These are phyloP conservation scores for Phymorhynchus buccinoides DNA, from an alignment of 1,140 invertebrate genomes.

Conservation along the genomic window DNA sequence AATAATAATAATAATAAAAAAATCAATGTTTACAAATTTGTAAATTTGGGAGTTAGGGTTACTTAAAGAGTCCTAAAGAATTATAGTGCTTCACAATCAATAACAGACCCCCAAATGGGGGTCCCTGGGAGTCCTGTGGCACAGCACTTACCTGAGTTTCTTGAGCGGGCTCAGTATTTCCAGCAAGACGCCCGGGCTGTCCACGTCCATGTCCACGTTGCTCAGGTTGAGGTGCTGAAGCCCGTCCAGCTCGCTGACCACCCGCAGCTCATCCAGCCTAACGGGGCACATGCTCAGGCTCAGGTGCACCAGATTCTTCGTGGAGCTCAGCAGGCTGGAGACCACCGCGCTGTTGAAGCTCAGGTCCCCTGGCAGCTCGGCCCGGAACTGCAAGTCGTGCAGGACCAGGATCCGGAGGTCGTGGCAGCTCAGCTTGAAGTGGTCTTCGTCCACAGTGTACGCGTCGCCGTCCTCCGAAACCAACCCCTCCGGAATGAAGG, in stretches of 20 bases:
- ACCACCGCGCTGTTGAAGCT: constrained; percentile 19
- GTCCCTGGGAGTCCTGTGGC: too few relatives aligned
- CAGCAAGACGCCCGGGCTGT: not conserved
- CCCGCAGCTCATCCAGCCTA: constrained; percentile 16
- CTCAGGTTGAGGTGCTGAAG: constrained; percentile 24
- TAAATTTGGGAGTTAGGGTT: too few relatives aligned
- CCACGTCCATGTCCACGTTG: constrained; percentile 24
- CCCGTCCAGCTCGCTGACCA: not conserved
- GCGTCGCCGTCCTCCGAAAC: not conserved
- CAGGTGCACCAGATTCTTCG: constrained; percentile 6
- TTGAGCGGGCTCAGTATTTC: not conserved
- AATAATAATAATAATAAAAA: too few relatives aligned
- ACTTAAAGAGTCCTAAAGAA: too few relatives aligned
- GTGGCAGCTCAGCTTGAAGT: not conserved
- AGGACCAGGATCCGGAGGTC: constrained; percentile 25
- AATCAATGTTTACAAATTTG: too few relatives aligned
- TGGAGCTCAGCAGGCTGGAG: constrained; percentile 4
- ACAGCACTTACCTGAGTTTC: constrained; percentile 17
- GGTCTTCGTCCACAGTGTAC: constrained; percentile 19
- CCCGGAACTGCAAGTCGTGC: constrained; percentile 21
- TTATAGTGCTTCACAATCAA: too few relatives aligned
- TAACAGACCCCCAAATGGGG: not conserved
- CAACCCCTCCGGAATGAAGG: not conserved
- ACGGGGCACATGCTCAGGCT: constrained; percentile 26
- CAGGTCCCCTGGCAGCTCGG: not conserved